A percentile compares a stretch with the other conserved stretches of the same genome.
Evolutionary conservation across 2,797 vertebrate species (phyloP).

Genomic region (Bothrops alternatus): DNA sequence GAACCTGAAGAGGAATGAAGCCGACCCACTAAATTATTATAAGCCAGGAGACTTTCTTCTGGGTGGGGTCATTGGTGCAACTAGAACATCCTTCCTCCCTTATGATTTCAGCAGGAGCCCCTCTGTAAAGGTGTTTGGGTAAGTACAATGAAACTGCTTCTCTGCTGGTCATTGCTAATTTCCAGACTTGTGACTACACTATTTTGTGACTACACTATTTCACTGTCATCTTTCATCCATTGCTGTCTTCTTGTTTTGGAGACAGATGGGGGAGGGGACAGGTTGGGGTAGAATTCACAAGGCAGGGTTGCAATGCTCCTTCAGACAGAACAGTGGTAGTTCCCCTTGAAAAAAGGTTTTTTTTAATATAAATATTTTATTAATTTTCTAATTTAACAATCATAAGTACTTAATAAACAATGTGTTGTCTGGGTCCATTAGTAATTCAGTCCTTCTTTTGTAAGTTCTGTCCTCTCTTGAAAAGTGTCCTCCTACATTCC

Average conservation of each 20-base stretch:
- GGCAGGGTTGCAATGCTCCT: too few relatives aligned
- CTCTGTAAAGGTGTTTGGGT: neutral
- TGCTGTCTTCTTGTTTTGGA: neutral
- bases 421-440: too few relatives aligned
- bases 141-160: neutral
- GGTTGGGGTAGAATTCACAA: too few relatives aligned
- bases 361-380: too few relatives aligned
- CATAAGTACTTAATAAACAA: too few relatives aligned
- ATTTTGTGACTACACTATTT: neutral
- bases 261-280: too few relatives aligned
- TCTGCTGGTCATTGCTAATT: neutral
- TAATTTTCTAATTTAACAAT: too few relatives aligned
- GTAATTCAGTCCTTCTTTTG: too few relatives aligned
- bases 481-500: too few relatives aligned
- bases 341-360: too few relatives aligned
- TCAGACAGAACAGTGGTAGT: too few relatives aligned
- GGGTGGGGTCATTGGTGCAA: neutral
- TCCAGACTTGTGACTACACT: neutral
- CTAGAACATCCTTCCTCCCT: neutral
- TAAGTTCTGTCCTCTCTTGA: too few relatives aligned
- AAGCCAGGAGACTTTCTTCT: neutral
- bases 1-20: neutral
- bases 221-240: neutral
- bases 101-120: neutral
- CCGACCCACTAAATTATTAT: neutral